A percentile compares a stretch with the other conserved stretches of the same genome.
phyloP scores from a whole-genome alignment of 2,888 invertebrate genomes.

The Tenthredo scrophulariae region DNA sequence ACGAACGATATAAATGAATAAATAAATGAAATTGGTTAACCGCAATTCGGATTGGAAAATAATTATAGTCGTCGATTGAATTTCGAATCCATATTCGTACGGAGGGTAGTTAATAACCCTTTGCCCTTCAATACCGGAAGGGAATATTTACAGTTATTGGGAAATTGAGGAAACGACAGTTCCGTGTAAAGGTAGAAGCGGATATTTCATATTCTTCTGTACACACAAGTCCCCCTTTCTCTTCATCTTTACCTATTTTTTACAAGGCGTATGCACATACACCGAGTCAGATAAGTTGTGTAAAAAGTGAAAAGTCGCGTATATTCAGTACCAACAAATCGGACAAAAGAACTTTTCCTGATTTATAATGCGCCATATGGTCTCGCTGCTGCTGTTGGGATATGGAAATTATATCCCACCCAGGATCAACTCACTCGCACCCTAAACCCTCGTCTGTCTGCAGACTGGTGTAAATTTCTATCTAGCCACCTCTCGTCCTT shows the following conservation, averaged over 20 bases:
- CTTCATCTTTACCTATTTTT: background rate
- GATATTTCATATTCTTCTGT: constrained; percentile 1
- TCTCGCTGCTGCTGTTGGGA: background rate
- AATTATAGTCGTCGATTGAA: background rate
- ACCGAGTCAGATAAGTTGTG: background rate
- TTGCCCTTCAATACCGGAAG: background rate
- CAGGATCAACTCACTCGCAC: background rate
- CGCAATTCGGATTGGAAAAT: background rate
- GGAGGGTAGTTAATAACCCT: background rate
- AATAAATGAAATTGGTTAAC: constrained; percentile 19
- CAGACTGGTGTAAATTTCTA: background rate
- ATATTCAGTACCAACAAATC: background rate
- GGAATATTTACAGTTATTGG: background rate
- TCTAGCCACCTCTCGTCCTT: background rate
- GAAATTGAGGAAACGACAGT: constrained; percentile 6
- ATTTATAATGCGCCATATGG: background rate
- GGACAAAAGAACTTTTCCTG: background rate
- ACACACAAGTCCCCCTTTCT: background rate
- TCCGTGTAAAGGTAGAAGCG: background rate
- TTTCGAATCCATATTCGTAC: background rate
- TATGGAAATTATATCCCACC: background rate
- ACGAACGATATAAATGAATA: background rate
- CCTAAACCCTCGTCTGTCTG: background rate
- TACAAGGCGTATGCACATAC: background rate
- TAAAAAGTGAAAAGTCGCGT: background rate